Conservation (phyloP, 2,888 invertebrate species). For the Orchesellides sinensis region DNA sequence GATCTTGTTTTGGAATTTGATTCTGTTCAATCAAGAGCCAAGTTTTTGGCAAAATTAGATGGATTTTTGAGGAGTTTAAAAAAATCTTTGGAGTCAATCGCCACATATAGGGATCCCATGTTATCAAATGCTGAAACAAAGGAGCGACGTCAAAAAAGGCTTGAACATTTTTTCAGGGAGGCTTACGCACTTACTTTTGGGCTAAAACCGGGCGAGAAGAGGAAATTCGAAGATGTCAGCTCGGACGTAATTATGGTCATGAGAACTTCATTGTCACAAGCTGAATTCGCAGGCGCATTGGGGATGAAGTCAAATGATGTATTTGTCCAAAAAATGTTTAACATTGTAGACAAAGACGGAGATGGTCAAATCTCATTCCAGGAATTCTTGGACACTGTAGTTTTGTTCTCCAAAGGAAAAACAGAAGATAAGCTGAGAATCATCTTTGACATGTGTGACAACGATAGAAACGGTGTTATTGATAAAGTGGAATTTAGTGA, state of each 20-base stretch:
- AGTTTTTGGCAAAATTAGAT: slow-evolving; percentile 92
- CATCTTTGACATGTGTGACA: slow-evolving; percentile 98
- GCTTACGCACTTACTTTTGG: slow-evolving; percentile 96
- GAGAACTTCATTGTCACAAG: slow-evolving; percentile 93
- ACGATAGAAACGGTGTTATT: slow-evolving; percentile 94
- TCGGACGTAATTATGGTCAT: slow-evolving; percentile 91
- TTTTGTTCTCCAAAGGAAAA: slow-evolving; percentile 93
- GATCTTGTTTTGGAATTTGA: slow-evolving; percentile 95
- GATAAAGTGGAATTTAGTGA: slow-evolving; percentile 95
- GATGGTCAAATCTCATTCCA: slow-evolving; percentile 94
- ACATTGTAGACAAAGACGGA: slow-evolving; percentile 95
- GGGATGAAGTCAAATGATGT: slow-evolving; percentile 97
- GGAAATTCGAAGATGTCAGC: slow-evolving; percentile 81
- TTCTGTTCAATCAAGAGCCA: slow-evolving; percentile 86
- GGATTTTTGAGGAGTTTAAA: slow-evolving; percentile 89
- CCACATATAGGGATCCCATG: slow-evolving; percentile 89
- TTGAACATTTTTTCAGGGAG: slow-evolving; percentile 97
- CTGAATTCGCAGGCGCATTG: slow-evolving; percentile 95
- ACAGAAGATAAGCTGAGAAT: slow-evolving; percentile 95
- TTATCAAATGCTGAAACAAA: slow-evolving; percentile 94
- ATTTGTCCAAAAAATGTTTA: slow-evolving; percentile 98
- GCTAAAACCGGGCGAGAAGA: slow-evolving; percentile 89
- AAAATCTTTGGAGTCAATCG: slow-evolving; percentile 86
- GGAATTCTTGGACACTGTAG: slow-evolving; percentile 96
- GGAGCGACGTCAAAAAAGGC: slow-evolving; percentile 91